Evolutionary conservation across 2,888 invertebrate species (phyloP), one percentile per base, ranked within the genome.

Genomic region (Octonoba sinensis): DNA sequence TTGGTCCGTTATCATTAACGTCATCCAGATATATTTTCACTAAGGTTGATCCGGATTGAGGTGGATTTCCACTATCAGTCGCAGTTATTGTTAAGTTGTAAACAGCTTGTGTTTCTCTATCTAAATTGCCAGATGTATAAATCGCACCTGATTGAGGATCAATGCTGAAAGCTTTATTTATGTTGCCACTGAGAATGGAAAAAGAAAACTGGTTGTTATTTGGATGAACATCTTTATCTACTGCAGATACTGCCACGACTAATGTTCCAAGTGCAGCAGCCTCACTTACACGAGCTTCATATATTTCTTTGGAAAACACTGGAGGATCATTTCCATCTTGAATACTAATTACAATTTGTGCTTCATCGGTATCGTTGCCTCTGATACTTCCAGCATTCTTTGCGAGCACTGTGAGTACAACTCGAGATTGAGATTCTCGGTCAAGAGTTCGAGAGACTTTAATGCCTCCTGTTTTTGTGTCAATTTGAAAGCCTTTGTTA

Each of bases 301-400:
- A 97, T 22, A 91, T 88, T 66, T 91, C 91, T 86, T 93, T 92
- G 2, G 78, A 79, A 88, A 98, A 98, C 88, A 95, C 95, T 0
- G 97, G 97, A 0, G 97, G 96, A 90, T 97, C 97, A 87, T 97
- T 97, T 22, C 97, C 97, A 88, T 97, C 97, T 89, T 96, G 95
- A 84, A 98, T 95, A 0, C 95, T 94, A 84, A 98, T 93, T 65
- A 95, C 94, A 0, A 98, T 95, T 89, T 96, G 95, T 3, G 97
- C 97, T 89, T 96, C 96, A 87, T 96, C 97, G 0, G 96, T 97
- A 87, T 97, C 97, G 87, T 97, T 96, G 3, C 97, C 97, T 54
- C 93, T 91, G 85, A 98, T 96, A 20, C 96, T 95, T 16, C 97
- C 97, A 67, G 93, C 93, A 88, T 98, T 98, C 89, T 98, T 98